phyloP scores from a whole-genome alignment of 2,888 invertebrate species.

The Ctenicera cuprea region DNA sequence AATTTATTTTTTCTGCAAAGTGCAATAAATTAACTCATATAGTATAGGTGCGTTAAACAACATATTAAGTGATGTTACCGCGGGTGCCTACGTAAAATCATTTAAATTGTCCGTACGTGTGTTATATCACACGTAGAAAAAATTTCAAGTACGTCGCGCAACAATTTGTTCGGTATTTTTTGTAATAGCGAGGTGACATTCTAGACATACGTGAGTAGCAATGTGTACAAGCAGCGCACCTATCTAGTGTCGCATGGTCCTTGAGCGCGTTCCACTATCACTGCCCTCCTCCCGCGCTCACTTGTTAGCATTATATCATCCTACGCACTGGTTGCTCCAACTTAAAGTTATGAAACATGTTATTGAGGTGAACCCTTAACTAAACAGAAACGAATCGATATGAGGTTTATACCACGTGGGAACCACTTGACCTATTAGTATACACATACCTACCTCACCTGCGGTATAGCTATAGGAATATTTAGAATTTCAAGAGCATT shows the following conservation, averaged over 20 bases:
- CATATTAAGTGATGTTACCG: background rate
- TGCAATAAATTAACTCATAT: too few relatives aligned
- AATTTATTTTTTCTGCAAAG: too few relatives aligned
- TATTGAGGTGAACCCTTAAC: constrained; percentile 42
- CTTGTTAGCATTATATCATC: constrained; percentile 51
- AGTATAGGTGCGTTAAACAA: too few relatives aligned
- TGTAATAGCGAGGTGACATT: constrained; percentile 46
- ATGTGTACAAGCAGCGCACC: constrained; percentile 43
- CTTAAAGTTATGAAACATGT: constrained; percentile 51
- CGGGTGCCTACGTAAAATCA: background rate
- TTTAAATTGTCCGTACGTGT: constrained; percentile 12
- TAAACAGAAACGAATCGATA: constrained; percentile 35
- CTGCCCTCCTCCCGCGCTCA: constrained; percentile 52
- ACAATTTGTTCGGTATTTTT: constrained; percentile 40
- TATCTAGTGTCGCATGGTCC: constrained; percentile 49
- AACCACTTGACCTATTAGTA: constrained; percentile 34
- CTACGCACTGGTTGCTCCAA: constrained; percentile 53
- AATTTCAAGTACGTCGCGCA: constrained; percentile 46
- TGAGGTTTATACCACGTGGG: constrained; percentile 34
- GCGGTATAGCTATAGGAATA: too few relatives aligned
- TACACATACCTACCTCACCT: background rate
- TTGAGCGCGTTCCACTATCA: constrained; percentile 56
- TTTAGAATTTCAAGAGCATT: background rate
- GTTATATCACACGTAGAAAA: constrained; percentile 20
- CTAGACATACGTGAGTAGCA: constrained; percentile 44